Percentiles rank a stretch among this genome's conserved stretches.
These are phyloP conservation scores for Vombatus ursinus DNA, from an alignment of 2,113 vertebrate genomes.

Conservation along the genomic window DNA sequence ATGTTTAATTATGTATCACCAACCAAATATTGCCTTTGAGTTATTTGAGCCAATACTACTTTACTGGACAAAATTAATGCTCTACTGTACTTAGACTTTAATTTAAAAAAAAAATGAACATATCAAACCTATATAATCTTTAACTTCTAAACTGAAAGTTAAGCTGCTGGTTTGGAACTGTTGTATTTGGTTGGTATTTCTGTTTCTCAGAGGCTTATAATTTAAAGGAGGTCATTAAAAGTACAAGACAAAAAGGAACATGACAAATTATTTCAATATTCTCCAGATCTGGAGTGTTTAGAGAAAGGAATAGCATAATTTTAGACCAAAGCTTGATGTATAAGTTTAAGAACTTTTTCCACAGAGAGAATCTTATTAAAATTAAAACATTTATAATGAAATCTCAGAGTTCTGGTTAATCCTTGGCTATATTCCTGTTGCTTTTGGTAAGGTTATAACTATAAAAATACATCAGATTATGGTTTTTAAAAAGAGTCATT, in stretches of 20 bases:
- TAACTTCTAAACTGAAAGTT: constrained; percentile 52
- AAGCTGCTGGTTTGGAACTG: not conserved
- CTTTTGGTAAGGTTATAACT: not conserved
- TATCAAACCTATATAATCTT: constrained; percentile 13
- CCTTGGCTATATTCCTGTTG: not conserved
- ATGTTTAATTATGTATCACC: constrained; percentile 13
- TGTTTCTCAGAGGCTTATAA: not conserved
- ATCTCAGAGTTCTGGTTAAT: not conserved
- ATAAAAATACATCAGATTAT: not conserved
- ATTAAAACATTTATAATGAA: constrained; percentile 26
- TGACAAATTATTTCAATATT: constrained; percentile 39
- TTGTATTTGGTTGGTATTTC: not conserved
- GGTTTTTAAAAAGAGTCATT: not conserved
- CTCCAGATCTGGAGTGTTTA: constrained; percentile 2
- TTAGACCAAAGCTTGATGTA: constrained; percentile 16
- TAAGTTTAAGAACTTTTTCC: constrained; percentile 23
- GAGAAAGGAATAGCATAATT: not conserved
- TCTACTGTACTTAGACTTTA: constrained; percentile 26
- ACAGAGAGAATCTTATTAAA: constrained; percentile 26
- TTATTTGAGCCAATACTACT: not conserved
- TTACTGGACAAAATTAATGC: not conserved
- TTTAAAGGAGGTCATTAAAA: constrained; percentile 59
- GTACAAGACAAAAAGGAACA: constrained; percentile 31
- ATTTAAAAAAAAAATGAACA: constrained; percentile 27
- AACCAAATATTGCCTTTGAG: not conserved